These are phyloP conservation scores for Neomonachus schauinslandi DNA, from an alignment of 2,113 vertebrate species.

Conservation along the genomic window DNA sequence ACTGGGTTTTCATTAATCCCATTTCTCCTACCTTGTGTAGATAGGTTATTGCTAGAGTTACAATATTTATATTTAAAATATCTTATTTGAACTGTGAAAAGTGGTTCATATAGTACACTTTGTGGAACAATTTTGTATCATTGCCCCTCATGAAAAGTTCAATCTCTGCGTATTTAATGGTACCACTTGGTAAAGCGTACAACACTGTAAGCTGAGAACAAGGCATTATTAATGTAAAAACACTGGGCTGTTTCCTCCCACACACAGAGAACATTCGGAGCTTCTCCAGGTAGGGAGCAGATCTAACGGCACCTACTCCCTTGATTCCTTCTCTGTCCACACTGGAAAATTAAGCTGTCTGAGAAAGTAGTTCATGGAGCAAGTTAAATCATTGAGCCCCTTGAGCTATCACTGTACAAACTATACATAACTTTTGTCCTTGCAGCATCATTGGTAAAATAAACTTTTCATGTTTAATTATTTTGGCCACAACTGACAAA, in stretches of 20 bases:
- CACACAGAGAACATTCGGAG: not conserved
- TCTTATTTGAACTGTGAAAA: constrained; percentile 81
- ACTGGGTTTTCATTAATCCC: constrained; percentile 75
- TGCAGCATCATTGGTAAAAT: not conserved
- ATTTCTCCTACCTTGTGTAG: constrained; percentile 50
- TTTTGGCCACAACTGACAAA: not conserved
- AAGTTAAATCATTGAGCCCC: not conserved
- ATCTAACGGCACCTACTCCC: not conserved
- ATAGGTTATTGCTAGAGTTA: constrained; percentile 60
- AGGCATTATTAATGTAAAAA: not conserved
- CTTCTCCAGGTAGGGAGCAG: not conserved
- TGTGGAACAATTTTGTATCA: constrained; percentile 71
- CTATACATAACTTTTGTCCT: not conserved
- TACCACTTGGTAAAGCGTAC: constrained; percentile 21
- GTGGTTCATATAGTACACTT: constrained; percentile 69
- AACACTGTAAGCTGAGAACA: constrained; percentile 38
- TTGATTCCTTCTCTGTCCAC: not conserved
- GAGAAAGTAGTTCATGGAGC: not conserved
- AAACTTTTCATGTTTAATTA: constrained; percentile 6
- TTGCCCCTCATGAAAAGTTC: constrained; percentile 33
- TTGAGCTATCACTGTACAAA: not conserved
- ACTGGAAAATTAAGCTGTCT: not conserved
- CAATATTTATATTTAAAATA: constrained; percentile 73
- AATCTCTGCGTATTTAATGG: constrained; percentile 43
- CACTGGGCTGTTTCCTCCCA: not conserved